A percentile compares a stretch with the other conserved stretches of the same genome.
These are phyloP conservation scores for Allobates femoralis DNA, from an alignment of 2,797 vertebrate species.

Conservation along the genomic window DNA sequence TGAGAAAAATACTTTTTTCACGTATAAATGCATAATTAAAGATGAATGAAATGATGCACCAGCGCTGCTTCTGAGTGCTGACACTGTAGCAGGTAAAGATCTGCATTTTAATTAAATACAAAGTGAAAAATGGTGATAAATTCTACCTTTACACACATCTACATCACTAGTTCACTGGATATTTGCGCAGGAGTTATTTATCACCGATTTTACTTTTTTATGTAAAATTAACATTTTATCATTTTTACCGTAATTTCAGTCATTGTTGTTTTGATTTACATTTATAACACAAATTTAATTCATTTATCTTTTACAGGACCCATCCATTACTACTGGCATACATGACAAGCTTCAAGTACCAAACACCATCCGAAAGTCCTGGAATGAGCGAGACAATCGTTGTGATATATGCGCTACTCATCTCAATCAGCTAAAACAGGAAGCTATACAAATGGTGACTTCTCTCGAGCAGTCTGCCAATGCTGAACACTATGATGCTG, in stretches of 20 bases:
- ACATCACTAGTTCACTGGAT: too few relatives aligned
- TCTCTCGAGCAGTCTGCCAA: conserved; percentile 81
- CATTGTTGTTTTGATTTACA: not conserved
- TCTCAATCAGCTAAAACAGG: conserved; percentile 91
- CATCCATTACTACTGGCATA: conserved; percentile 83
- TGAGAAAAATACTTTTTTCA: not conserved
- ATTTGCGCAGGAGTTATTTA: too few relatives aligned
- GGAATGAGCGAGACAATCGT: conserved; percentile 88
- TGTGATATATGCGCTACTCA: conserved; percentile 89
- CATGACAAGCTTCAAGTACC: conserved; percentile 91
- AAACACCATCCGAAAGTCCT: conserved; percentile 85
- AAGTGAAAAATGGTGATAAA: too few relatives aligned
- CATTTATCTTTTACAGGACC: conserved; percentile 78
- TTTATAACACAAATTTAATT: not conserved
- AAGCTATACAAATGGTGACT: conserved; percentile 92
- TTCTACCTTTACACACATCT: too few relatives aligned
- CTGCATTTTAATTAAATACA: too few relatives aligned
- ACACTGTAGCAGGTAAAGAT: too few relatives aligned
- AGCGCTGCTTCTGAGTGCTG: too few relatives aligned
- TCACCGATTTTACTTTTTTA: too few relatives aligned
- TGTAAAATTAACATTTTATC: not conserved
- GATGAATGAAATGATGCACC: too few relatives aligned
- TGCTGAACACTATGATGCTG: conserved; percentile 81
- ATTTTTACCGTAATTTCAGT: not conserved
- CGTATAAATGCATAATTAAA: not conserved